phyloP scores from a whole-genome alignment of 2,113 vertebrate species.

The Lasiurus borealis region DNA sequence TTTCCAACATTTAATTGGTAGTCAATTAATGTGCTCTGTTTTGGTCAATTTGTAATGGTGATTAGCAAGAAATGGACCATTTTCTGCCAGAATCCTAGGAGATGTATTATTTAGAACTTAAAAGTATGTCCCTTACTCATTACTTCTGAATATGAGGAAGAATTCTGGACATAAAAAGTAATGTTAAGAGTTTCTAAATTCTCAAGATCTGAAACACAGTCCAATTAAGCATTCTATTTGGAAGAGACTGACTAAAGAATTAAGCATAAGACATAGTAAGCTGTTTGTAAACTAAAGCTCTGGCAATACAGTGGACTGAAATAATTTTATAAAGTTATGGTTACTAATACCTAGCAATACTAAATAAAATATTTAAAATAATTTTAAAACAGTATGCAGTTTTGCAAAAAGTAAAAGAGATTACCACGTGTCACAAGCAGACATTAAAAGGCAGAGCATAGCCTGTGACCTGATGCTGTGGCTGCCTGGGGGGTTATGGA shows the following conservation, averaged over 20 bases:
- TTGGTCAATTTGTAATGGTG: neutral
- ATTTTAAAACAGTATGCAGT: slow-evolving; percentile 13
- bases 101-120: slow-evolving; percentile 15
- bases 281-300: neutral
- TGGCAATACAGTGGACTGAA: neutral
- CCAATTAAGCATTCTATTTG: slow-evolving; percentile 7
- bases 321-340: neutral
- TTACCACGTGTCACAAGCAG: neutral
- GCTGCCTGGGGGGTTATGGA: too few relatives aligned
- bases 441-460: neutral
- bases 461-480: neutral
- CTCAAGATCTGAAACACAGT: neutral
- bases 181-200: neutral
- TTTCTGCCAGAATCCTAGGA: neutral
- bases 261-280: neutral
- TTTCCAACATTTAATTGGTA: neutral
- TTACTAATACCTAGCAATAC: neutral
- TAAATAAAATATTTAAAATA: slow-evolving; percentile 31
- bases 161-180: neutral
- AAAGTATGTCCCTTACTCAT: neutral
- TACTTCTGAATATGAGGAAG: neutral
- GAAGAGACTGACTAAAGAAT: neutral
- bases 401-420: neutral
- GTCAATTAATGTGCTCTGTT: neutral
- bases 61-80: neutral